Evolutionary conservation across 2,888 invertebrate genomes (phyloP), one percentile per base, ranked within the genome.

Genomic region (Trisateles emortualis): DNA sequence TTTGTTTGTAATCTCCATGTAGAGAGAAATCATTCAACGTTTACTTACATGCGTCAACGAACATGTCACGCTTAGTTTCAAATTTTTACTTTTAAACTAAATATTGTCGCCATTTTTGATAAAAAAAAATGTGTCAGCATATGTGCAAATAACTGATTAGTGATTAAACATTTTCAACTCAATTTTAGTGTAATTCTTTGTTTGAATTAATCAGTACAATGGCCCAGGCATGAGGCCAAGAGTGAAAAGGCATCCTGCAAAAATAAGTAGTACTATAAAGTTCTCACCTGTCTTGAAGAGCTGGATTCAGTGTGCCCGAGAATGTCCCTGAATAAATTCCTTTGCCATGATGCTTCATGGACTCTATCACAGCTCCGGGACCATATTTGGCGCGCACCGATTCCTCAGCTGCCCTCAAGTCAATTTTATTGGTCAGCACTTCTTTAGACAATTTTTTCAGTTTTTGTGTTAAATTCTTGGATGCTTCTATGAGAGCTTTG

Each of bases 261-360:
- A 19, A 19, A 19, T 2, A 3, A 24, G 13, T 9, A 8, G 6
- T 40, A 14, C 4, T 19, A 19, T 19, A 19, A 8, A 35, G 6
- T 38, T n/a, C 63, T 81, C 66, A 93, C 81, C 95, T 95, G 88
- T 98, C 98, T 90, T 98, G 98, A 42, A 98, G 93, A 38, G 98
- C 97, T 46, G 98, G 98, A 87, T 98, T 98, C 47, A 98, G 87
- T 13, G 98, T 98, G 47, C 98, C 98, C 80, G 98, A 98, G 88
- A 99, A 99, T 59, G 98, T 98, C 64, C 99, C 99, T 10, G 98
- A 98, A 90, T 98, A 99, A 62, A 98, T 97, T 73, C 98, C 98
- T 86, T 97, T 97, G 66, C 98, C 97, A 77, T 98, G 97, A 83
- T 98, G 98, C 85, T 96, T 96, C 97, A 98, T 97, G 75, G 97